Evolutionary conservation across 2,113 vertebrate genomes (phyloP).

Genomic region (Marcusenius ussheri): DNA sequence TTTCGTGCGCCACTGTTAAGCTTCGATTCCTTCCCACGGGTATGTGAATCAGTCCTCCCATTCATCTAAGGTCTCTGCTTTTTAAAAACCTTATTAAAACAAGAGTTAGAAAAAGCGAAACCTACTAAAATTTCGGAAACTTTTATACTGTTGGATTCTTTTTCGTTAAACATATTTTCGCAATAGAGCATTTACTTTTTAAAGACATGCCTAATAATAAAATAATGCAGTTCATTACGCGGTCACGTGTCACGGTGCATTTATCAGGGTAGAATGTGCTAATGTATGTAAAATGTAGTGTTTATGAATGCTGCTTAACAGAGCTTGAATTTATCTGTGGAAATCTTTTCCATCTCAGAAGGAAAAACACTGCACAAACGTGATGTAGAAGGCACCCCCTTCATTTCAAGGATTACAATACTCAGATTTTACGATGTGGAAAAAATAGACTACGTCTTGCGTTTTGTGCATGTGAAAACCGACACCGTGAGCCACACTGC

Average conservation of each 20-base stretch:
- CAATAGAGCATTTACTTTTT: background rate
- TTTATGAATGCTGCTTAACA: background rate
- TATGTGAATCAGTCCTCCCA: background rate
- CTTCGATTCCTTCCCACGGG: background rate
- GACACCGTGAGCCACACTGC: constrained; percentile 61
- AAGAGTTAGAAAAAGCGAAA: background rate
- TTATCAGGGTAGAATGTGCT: background rate
- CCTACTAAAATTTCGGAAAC: background rate
- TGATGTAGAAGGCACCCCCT: background rate
- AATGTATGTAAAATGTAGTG: background rate
- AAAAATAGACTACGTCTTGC: constrained; percentile 35
- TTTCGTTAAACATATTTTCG: background rate
- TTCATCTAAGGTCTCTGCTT: background rate
- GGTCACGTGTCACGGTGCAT: background rate
- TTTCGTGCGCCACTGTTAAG: background rate
- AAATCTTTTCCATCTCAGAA: constrained; percentile 37
- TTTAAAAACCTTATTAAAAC: background rate
- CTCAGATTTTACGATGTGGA: constrained; percentile 12
- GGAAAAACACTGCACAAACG: constrained; percentile 19
- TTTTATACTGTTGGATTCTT: background rate
- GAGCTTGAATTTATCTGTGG: constrained; percentile 7
- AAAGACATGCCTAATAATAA: background rate
- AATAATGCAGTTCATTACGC: background rate
- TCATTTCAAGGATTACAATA: constrained; percentile 22
- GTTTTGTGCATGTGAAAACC: constrained; percentile 63